Percentiles rank a stretch among this genome's conserved stretches.
phyloP scores from a whole-genome alignment of 1,140 invertebrate species.

The Sitobion miscanthi region DNA sequence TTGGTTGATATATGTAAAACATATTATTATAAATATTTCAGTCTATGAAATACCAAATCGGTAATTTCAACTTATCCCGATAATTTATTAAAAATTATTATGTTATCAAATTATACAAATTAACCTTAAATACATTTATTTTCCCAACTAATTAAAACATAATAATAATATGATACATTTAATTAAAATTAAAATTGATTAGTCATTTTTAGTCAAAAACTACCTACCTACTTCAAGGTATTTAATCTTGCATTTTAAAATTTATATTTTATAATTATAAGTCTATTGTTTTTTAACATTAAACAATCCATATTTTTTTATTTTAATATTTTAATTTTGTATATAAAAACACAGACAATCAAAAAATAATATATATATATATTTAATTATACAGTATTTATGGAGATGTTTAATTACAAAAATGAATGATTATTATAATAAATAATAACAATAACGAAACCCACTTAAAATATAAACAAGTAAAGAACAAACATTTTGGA shows the following conservation, averaged over 20 bases:
- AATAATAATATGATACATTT: background rate
- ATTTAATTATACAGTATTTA: no score
- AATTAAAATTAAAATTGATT: background rate
- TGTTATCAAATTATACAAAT: background rate
- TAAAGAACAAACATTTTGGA: no score
- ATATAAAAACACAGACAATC: constrained; percentile 20
- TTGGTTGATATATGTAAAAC: background rate
- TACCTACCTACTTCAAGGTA: background rate
- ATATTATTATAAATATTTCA: background rate
- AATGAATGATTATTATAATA: no score
- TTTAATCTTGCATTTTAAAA: background rate
- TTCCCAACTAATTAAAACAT: background rate
- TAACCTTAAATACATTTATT: background rate
- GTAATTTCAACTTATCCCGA: background rate
- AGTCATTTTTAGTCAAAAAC: background rate
- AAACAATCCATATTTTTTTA: background rate
- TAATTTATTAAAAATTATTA: background rate
- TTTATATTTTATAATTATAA: background rate
- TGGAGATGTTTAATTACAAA: no score
- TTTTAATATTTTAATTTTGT: background rate
- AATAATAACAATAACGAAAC: no score
- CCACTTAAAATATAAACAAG: no score
- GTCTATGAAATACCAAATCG: background rate
- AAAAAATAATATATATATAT: background rate
- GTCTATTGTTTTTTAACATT: background rate